phyloP scores from a whole-genome alignment of 2,113 vertebrate genomes.

The Pao palembangensis region DNA sequence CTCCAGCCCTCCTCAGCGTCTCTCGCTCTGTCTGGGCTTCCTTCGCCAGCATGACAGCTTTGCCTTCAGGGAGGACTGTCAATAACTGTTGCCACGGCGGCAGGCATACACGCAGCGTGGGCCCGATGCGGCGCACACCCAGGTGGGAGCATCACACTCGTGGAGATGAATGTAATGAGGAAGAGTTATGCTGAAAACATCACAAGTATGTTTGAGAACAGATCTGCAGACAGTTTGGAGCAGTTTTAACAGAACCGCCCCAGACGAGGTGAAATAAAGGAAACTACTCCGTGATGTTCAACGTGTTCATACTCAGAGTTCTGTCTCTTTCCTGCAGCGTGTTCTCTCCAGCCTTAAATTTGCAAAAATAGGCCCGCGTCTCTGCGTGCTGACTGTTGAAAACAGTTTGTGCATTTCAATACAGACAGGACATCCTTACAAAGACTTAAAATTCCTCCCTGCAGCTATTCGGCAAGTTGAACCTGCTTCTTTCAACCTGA shows the following conservation, averaged over 20 bases:
- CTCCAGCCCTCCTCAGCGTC: slow-evolving; percentile 41
- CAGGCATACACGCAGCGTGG: not conserved
- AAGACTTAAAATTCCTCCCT: slow-evolving; percentile 3
- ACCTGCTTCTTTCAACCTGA: slow-evolving; percentile 32
- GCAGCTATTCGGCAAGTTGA: slow-evolving; percentile 29
- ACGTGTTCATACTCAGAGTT: too few relatives aligned
- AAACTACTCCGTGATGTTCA: too few relatives aligned
- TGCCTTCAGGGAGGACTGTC: slow-evolving; percentile 36
- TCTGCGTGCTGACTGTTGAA: too few relatives aligned
- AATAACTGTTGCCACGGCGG: slow-evolving; percentile 15
- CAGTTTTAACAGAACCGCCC: not conserved
- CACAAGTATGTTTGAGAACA: not conserved
- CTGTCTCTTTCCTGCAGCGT: too few relatives aligned
- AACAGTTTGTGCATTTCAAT: too few relatives aligned
- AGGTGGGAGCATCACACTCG: not conserved
- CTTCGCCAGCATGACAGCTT: slow-evolving; percentile 28
- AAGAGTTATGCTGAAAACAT: too few relatives aligned
- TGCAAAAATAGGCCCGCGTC: too few relatives aligned
- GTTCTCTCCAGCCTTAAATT: too few relatives aligned
- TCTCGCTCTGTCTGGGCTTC: slow-evolving; percentile 42
- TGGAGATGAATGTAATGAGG: not conserved
- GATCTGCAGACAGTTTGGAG: too few relatives aligned
- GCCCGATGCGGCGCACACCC: not conserved
- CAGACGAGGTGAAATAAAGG: too few relatives aligned
- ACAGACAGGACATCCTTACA: too few relatives aligned